phyloP scores from a whole-genome alignment of 2,888 invertebrate species.

The Ommatoiulus sabulosus region DNA sequence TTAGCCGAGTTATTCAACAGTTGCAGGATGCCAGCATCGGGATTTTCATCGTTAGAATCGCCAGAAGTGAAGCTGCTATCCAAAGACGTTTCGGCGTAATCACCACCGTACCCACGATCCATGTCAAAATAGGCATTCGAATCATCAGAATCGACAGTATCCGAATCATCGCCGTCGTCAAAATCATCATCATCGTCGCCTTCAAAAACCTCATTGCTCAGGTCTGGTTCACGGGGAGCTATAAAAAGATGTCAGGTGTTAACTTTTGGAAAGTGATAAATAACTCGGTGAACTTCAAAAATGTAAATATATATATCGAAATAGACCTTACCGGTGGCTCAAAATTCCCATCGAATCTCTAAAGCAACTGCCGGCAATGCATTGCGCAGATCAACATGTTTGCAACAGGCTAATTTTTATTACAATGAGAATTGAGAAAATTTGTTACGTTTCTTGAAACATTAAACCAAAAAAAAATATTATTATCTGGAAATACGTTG shows the following conservation, averaged over 20 bases:
- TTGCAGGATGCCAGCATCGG: not conserved
- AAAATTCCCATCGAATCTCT: not conserved
- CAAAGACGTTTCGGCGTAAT: not conserved
- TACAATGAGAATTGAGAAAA: not conserved
- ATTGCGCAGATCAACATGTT: not conserved
- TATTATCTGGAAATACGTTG: too few relatives aligned
- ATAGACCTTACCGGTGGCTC: conserved; percentile 27
- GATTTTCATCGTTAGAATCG: not conserved
- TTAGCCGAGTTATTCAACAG: not conserved
- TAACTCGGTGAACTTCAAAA: not conserved
- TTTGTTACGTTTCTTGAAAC: too few relatives aligned
- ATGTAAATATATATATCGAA: not conserved
- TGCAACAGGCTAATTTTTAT: too few relatives aligned
- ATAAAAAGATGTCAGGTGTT: not conserved
- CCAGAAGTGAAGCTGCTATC: not conserved
- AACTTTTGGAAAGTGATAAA: not conserved
- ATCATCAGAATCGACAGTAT: not conserved
- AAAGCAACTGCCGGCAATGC: not conserved
- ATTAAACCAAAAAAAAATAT: too few relatives aligned
- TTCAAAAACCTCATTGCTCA: not conserved
- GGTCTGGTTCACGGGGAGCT: not conserved
- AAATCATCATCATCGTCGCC: not conserved
- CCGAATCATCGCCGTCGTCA: not conserved
- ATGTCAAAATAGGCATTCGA: not conserved
- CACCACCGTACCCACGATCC: too few relatives aligned